These are phyloP conservation scores for Antennarius striatus DNA, from an alignment of 2,113 vertebrate species.

Conservation along the genomic window DNA sequence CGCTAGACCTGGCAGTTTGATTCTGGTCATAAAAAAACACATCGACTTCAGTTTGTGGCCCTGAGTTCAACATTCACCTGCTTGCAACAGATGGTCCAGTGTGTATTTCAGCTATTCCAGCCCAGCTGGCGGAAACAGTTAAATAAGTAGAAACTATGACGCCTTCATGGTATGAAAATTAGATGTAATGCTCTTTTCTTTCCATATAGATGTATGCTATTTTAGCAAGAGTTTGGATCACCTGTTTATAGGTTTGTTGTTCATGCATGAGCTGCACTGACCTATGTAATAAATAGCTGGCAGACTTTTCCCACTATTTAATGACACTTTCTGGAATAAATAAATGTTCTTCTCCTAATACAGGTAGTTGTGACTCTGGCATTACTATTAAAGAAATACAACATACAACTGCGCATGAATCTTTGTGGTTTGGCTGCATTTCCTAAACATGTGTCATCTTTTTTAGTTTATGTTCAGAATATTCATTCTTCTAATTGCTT, in stretches of 20 bases:
- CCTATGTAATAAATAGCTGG: conserved; percentile 24
- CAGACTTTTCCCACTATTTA: conserved; percentile 5
- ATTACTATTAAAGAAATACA: neutral
- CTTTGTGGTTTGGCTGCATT: neutral
- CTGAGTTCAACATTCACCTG: neutral
- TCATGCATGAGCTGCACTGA: conserved; percentile 24
- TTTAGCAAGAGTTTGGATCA: conserved; percentile 32
- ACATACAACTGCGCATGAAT: neutral
- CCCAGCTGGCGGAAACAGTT: conserved; percentile 64
- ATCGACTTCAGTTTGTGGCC: conserved; percentile 34
- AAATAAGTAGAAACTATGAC: conserved; percentile 72
- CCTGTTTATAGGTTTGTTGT: conserved; percentile 48
- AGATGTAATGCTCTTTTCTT: conserved; percentile 52
- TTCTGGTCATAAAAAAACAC: conserved; percentile 18
- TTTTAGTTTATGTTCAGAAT: neutral
- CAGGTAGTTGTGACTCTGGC: neutral
- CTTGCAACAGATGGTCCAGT: conserved; percentile 44
- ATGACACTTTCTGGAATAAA: conserved; percentile 14
- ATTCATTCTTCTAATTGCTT: too few species aligned
- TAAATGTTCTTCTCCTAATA: conserved; percentile 10
- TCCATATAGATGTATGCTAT: conserved; percentile 43
- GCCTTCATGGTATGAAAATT: conserved; percentile 62
- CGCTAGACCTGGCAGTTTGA: conserved; percentile 27
- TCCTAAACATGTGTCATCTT: neutral
- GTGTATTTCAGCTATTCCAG: conserved; percentile 48